These are phyloP conservation scores for Saccostrea glomerata DNA, from an alignment of 1,140 invertebrate species.

Conservation along the genomic window DNA sequence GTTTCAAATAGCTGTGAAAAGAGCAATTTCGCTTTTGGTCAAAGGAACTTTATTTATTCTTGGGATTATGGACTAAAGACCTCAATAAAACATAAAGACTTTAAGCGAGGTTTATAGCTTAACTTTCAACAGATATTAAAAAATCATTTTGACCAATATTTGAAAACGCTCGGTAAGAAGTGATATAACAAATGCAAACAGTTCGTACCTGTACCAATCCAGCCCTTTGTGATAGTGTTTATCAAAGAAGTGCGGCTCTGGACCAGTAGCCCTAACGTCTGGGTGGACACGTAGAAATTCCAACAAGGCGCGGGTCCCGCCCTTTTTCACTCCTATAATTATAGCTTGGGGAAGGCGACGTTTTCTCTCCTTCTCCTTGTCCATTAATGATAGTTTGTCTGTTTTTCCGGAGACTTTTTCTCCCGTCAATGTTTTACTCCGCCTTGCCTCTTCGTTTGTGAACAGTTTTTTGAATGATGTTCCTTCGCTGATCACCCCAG, in stretches of 20 bases:
- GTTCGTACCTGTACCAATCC: conserved; percentile 80
- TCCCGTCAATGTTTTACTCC: not conserved
- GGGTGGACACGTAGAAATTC: conserved; percentile 80
- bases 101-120: conserved; percentile 13
- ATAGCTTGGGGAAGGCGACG: conserved; percentile 71
- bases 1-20: conserved; percentile 4
- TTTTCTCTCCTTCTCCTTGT: not conserved
- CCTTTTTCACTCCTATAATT: conserved; percentile 81
- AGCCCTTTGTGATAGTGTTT: conserved; percentile 79
- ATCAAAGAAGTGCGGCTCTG: conserved; percentile 80
- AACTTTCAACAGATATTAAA: conserved; percentile 1
- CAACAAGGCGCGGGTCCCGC: conserved; percentile 80
- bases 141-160: not conserved
- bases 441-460: not conserved
- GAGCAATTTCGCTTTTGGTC: conserved; percentile 18
- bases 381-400: not conserved
- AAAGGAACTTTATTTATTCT: conserved; percentile 22
- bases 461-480: not conserved
- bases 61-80: not conserved
- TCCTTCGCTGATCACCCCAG: not conserved
- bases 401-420: not conserved
- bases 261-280: conserved; percentile 75
- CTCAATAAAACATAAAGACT: conserved; percentile 5
- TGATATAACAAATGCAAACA: conserved; percentile 9
- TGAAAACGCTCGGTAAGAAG: not conserved